Evolutionary conservation across 2,797 vertebrate genomes (phyloP), one percentile per base, ranked within the genome.

Genomic region (Eutrigla gurnardus): DNA sequence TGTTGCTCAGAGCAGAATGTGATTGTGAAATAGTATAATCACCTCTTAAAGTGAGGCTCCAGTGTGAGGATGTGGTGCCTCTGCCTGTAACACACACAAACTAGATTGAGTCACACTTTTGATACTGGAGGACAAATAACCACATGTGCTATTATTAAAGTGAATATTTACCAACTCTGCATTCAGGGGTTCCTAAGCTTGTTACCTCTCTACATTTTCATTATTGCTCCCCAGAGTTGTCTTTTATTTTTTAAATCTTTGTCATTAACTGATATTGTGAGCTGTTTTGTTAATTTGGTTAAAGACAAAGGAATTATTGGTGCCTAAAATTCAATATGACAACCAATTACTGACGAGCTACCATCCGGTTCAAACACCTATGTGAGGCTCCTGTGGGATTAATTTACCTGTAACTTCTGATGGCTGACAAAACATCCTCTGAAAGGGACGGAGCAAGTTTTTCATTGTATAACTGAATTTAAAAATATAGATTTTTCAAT

Each of bases 1-100:
- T 80, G 75, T 62, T 73, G 47, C 75, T 84, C 52, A 58, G 49
- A 59, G 69, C 46, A 55, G 65, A 70, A 70, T 14, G 37, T 74
- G 67, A 80, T 77, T 81, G 57, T 65, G 49, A 86, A 83, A 75
- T 66, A 53, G 63, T 46, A 53, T 73, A 78, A 80, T 82, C 69
- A 15, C 36, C 17, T 69, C 33, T 73, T 54, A 70, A 83, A 52
- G 37, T 49, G 37, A 25, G 64, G 72, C 77, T 60, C 58, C 77
- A 57, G 43, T 17, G 10, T 47, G 50, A 49, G 61, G 42, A 58
- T 72, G 63, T 40, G 65, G 40, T 47, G 75, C 10, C 59, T 64
- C 60, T 74, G 65, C 10, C 52, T 74, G 54, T 37, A 50, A 43
- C 42, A 50, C 8, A 63, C 71, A 49, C 37, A 59, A 54, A 54